Evolutionary conservation across 2,113 vertebrate species (phyloP).

Genomic region (Holacanthus passer): DNA sequence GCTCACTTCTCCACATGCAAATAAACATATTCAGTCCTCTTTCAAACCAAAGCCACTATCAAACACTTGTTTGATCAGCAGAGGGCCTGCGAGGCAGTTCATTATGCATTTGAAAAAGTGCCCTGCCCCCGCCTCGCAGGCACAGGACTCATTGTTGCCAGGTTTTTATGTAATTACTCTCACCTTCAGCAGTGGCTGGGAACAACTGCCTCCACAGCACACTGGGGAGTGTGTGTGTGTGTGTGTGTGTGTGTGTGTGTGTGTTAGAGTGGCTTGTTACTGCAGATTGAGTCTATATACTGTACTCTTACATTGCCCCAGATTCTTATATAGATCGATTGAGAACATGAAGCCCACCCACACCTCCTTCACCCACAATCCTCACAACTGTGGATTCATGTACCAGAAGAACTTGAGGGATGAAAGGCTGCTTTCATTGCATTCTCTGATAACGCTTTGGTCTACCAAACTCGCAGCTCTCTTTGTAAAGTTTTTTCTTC

Average conservation of each 20-base stretch:
- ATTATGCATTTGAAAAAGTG: conserved; percentile 71
- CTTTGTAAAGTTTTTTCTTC: conserved; percentile 44
- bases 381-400: conserved; percentile 54
- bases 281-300: conserved; percentile 45
- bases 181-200: conserved; percentile 72
- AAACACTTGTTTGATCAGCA: conserved; percentile 82
- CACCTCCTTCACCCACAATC: conserved; percentile 53
- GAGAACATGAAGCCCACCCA: conserved; percentile 61
- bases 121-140: conserved; percentile 47
- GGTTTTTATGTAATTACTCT: conserved; percentile 81
- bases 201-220: conserved; percentile 48
- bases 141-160: conserved; percentile 71
- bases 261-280: conserved; percentile 37
- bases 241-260: conserved; percentile 26
- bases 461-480: conserved; percentile 49
- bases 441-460: conserved; percentile 61
- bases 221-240: conserved; percentile 31
- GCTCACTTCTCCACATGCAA: conserved; percentile 78
- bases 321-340: conserved; percentile 58
- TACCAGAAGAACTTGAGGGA: conserved; percentile 51
- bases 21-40: conserved; percentile 79
- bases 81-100: conserved; percentile 67
- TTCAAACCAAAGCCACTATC: conserved; percentile 78
- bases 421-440: conserved; percentile 63
- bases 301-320: conserved; percentile 56